Base-by-base conservation (phyloP, 2,888 invertebrate genomes). In the Heliconius aoede region DNA sequence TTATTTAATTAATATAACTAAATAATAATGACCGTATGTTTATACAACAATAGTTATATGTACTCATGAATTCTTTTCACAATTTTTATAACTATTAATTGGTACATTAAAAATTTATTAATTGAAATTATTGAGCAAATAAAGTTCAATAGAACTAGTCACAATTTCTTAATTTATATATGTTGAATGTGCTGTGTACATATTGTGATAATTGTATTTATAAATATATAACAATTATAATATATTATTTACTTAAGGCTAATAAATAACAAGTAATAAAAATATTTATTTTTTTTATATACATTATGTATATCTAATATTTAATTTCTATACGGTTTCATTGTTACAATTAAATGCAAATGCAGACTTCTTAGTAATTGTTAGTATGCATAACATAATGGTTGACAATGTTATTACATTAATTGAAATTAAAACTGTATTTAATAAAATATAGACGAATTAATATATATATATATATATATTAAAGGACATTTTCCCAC, bases 181-280 rank as follows among this genome's bases (percentile, higher is more conserved):
- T n/a, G n/a, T 32, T 30, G 30, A 64, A 64, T 64, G n/a, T 9
- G 32, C n/a, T 36, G 36, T 32, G 32, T 36, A 36, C 32, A 32
- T 32, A n/a, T 21, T 32, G 3, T 64, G n/a, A 32, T 64, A 32
- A n/a, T 55, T 4, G 32, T 32, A 32, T 65, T 65, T 7, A 65
- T 36, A 65, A 36, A 62, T 18, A 65, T 24, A 65, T 65, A n/a
- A 36, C 11, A 36, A 64, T n/a, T n/a, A 32, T 36, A 24, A 24
- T 65, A 65, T 65, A 36, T 36, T 24, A 65, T 36, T 65, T 36
- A n/a, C 5, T 24, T 32, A 36, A 64, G n/a, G n/a, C 32, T 65
- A 65, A 36, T n/a, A 28, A 62, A 62, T 36, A 65, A 65, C 24
- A 36, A 65, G 36, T 36, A 65, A 36, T 32, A 65, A 65, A 64